These are phyloP conservation scores for Nyctibius bracteatus DNA, from an alignment of 2,113 vertebrate species.

Conservation along the genomic window DNA sequence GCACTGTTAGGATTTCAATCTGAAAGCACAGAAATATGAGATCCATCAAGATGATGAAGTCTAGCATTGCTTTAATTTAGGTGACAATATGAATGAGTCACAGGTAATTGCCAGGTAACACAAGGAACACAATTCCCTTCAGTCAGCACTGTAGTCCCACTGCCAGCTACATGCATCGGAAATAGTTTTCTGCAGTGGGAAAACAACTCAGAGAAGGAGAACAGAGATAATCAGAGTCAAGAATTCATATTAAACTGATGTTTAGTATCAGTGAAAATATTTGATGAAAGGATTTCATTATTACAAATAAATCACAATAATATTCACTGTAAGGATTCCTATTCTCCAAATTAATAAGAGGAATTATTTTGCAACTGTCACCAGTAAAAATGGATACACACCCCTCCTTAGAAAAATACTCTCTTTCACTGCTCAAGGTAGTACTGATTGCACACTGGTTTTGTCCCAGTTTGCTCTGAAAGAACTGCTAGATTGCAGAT, in stretches of 20 bases:
- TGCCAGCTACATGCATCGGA: background rate
- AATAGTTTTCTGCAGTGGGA: background rate
- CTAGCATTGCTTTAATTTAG: background rate
- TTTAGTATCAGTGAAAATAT: background rate
- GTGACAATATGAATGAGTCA: background rate
- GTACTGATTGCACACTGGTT: background rate
- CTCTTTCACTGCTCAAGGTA: background rate
- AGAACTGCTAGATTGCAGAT: background rate
- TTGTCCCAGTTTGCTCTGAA: background rate
- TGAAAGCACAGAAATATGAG: background rate
- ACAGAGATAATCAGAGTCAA: background rate
- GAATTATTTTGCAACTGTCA: background rate
- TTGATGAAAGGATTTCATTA: background rate
- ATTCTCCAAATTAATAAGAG: background rate
- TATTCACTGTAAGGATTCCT: background rate
- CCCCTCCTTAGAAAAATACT: background rate
- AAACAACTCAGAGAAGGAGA: background rate
- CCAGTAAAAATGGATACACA: background rate
- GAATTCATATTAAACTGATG: background rate
- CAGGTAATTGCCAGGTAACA: slow-evolving; percentile 34
- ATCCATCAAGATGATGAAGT: background rate
- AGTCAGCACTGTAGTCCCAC: background rate
- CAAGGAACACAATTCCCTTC: background rate
- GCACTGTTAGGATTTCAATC: background rate
- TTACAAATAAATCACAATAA: background rate